Evolutionary conservation across 2,888 invertebrate genomes (phyloP).

Genomic region (Conistra vaccinii): DNA sequence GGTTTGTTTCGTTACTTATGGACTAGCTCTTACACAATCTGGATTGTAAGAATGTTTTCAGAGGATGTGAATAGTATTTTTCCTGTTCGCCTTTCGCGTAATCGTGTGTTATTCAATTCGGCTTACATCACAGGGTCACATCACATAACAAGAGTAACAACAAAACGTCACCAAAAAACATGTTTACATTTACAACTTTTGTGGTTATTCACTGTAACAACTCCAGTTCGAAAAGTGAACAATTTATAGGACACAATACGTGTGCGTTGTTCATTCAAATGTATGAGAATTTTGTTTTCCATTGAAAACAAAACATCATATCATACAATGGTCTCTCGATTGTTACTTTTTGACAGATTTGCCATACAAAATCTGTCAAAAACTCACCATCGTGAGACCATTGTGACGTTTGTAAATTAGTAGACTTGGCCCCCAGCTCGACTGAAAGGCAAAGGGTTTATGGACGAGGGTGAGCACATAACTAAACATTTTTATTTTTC

Average conservation of each 20-base stretch:
- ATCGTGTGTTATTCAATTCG: conserved; percentile 13
- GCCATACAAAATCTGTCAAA: no score
- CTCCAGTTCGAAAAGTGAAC: conserved; percentile 24
- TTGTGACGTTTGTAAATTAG: no score
- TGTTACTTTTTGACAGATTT: no score
- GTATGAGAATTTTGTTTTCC: conserved; percentile 1
- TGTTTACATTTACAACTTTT: conserved; percentile 49
- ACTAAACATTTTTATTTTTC: conserved; percentile 13
- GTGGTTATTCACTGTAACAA: conserved; percentile 21
- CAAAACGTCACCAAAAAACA: conserved; percentile 38
- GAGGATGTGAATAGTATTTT: background rate
- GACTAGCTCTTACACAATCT: conserved; percentile 14
- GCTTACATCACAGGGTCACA: conserved; percentile 1
- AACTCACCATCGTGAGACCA: no score
- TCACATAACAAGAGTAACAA: conserved; percentile 31
- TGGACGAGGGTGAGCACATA: conserved; percentile 23
- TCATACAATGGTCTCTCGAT: no score
- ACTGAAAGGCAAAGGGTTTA: conserved; percentile 18
- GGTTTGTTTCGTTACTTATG: conserved; percentile 14
- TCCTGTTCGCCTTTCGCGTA: conserved; percentile 14
- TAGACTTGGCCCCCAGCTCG: no score
- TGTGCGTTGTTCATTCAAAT: conserved; percentile 18
- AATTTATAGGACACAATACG: conserved; percentile 21
- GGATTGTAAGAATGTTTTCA: conserved; percentile 11
- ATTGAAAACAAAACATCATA: conserved; percentile 1